Evolutionary conservation across 2,113 vertebrate species (phyloP), one percentile per base, ranked within the genome.

Genomic region (Xiphorhynchus elegans): DNA sequence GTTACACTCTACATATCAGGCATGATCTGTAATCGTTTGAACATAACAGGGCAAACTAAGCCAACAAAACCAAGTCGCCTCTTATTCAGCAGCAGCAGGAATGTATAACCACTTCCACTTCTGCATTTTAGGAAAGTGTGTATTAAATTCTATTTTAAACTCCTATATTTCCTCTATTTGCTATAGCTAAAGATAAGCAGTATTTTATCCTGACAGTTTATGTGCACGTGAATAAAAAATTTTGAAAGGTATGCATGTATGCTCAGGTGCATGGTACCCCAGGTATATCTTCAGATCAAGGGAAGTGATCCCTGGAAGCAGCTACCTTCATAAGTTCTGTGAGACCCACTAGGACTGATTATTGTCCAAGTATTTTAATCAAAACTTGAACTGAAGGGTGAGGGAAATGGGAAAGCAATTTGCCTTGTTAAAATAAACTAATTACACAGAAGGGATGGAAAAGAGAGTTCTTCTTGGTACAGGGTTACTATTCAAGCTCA

Each of bases 381-480:
- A 84, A 80, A 93, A 88, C 14, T 90, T 84, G 39, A 77, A 69
- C 17, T 52, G 18, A 84, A 87, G 11, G 7, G 10, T 25, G 10
- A 88, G 10, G 14, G 9, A 31, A 89, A 50, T 0, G 3, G 39
- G n/a, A 96, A 93, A 87, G 73, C 60, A 79, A 69, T 75, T 66
- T 90, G 84, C 72, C 9, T 40, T 0, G 0, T 21, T 55, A 59
- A 94, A 94, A 79, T 25, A 58, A 81, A 95, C 63, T 87, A 85
- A 74, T 20, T 72, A 89, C 74, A 75, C 39, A 84, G 62, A 68
- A 92, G 70, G 96, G 46, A 90, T 42, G 42, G 29, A 84, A 95
- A 96, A 89, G 31, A 92, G 37, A 80, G n/a, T 53, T 75, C 39
- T 52, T 72, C 72, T 77, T 81, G 39, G 73, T 96, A 85, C 88